Evolutionary conservation across 2,113 vertebrate genomes (phyloP).

Genomic region (Prinia subflava): DNA sequence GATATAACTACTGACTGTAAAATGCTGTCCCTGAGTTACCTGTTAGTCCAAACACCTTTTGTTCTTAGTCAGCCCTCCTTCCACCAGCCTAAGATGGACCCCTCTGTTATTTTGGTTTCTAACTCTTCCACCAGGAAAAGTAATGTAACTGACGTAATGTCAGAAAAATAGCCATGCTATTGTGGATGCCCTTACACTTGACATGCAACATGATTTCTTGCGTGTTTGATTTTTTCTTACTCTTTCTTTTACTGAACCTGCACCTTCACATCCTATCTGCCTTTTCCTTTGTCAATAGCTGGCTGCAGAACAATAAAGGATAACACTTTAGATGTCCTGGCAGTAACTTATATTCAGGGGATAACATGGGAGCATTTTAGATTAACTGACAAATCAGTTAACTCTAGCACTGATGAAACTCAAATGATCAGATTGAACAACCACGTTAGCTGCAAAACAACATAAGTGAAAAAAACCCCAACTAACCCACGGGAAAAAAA

Average conservation of each 20-base stretch:
- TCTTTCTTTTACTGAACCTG: background rate
- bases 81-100: background rate
- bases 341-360: background rate
- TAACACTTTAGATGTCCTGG: background rate
- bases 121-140: background rate
- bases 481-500: background rate
- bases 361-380: background rate
- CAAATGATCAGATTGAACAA: background rate
- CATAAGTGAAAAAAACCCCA: accelerated
- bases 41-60: background rate
- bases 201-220: background rate
- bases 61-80: background rate
- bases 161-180: background rate
- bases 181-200: background rate
- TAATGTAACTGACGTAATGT: background rate
- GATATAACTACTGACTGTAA: background rate
- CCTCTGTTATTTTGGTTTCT: background rate
- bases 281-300: background rate
- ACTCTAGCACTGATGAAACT: background rate
- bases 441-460: background rate
- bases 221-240: background rate
- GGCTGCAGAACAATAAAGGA: background rate
- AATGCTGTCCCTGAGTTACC: background rate
- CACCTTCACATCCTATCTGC: background rate
- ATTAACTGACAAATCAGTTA: background rate